A percentile compares a stretch with the other conserved stretches of the same genome.
phyloP scores from a whole-genome alignment of 2,888 invertebrate species.

The Aspidiotus destructor region DNA sequence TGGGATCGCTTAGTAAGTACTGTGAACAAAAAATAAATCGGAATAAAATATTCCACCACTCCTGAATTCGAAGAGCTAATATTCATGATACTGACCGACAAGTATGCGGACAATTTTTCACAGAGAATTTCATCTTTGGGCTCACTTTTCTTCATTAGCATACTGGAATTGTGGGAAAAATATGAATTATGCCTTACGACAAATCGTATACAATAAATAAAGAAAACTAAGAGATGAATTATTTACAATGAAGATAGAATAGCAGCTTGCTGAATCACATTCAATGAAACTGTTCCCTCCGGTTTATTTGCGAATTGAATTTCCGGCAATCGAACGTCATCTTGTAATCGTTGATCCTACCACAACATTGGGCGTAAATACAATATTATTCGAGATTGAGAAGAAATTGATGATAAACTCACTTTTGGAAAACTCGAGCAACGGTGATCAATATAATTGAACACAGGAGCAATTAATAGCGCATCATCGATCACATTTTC shows the following conservation, averaged over 20 bases:
- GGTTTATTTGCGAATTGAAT: slow-evolving; percentile 57
- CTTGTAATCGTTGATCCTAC: slow-evolving; percentile 66
- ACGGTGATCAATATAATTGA: not conserved
- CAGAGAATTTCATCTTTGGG: slow-evolving; percentile 67
- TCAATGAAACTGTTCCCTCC: slow-evolving; percentile 43
- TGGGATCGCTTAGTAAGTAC: slow-evolving; percentile 53
- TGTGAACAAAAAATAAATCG: slow-evolving; percentile 39
- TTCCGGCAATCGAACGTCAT: slow-evolving; percentile 75
- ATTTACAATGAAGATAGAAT: slow-evolving; percentile 66
- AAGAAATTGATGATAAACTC: not conserved
- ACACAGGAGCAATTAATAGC: not conserved
- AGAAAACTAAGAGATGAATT: slow-evolving; percentile 26
- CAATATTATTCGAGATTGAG: too few species aligned
- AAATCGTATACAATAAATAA: slow-evolving; percentile 20
- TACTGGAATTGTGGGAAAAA: slow-evolving; percentile 46
- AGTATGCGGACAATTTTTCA: slow-evolving; percentile 74
- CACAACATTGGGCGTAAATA: slow-evolving; percentile 40
- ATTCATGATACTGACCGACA: slow-evolving; percentile 43
- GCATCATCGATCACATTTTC: too few species aligned
- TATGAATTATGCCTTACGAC: not conserved
- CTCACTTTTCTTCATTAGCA: slow-evolving; percentile 61
- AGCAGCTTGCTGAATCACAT: slow-evolving; percentile 66
- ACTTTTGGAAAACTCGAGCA: slow-evolving; percentile 7
- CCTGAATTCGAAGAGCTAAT: not conserved
- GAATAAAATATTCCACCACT: slow-evolving; percentile 3